These are phyloP conservation scores for Eutrigla gurnardus DNA, from an alignment of 2,797 vertebrate species.

Conservation along the genomic window DNA sequence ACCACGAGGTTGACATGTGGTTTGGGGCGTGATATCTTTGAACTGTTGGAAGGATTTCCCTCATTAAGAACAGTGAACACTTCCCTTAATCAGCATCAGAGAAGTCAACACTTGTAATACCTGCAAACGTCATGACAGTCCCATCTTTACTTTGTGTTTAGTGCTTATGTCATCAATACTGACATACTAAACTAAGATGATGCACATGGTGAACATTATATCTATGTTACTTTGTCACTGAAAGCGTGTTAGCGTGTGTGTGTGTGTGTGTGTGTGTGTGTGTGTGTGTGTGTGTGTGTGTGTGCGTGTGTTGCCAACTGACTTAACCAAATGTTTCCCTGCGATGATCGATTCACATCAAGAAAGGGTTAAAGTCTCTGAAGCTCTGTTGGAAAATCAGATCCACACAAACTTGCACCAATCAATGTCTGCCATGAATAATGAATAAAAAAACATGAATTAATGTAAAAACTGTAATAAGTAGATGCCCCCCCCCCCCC, in stretches of 20 bases:
- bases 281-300: too few relatives aligned
- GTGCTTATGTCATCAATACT: neutral
- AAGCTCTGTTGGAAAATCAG: neutral
- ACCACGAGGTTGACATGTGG: neutral
- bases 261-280: neutral
- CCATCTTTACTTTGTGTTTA: neutral
- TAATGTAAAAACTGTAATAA: neutral
- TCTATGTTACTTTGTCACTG: neutral
- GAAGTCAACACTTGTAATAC: neutral
- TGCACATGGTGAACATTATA: too few relatives aligned
- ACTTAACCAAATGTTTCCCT: slow-evolving; percentile 1
- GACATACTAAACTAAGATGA: neutral
- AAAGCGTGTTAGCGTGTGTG: neutral
- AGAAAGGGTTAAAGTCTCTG: neutral
- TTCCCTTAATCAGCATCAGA: too few relatives aligned
- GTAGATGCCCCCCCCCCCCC: neutral
- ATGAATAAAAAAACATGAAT: neutral
- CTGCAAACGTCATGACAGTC: neutral
- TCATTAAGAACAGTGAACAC: too few relatives aligned
- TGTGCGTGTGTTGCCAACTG: neutral
- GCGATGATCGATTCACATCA: neutral
- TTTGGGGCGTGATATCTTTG: neutral
- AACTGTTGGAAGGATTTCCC: neutral
- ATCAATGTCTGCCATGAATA: neutral
- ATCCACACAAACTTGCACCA: neutral